Evolutionary conservation across 1,140 invertebrate species (phyloP).

Genomic region (Rhynchophorus ferrugineus): DNA sequence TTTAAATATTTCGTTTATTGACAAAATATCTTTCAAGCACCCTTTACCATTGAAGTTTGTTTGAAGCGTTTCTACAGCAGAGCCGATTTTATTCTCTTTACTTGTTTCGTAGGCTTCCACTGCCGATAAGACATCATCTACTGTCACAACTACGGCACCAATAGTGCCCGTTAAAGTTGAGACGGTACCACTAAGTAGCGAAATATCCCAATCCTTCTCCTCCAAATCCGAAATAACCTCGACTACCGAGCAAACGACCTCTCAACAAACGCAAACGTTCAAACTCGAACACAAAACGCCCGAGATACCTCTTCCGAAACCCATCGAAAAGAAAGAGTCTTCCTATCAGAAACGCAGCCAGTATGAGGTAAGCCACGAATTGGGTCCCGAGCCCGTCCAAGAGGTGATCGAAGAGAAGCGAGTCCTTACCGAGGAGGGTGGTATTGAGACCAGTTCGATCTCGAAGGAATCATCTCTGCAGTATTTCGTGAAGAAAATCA

Average conservation of each 20-base stretch:
- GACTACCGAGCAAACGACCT: constrained; percentile 29
- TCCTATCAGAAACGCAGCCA: constrained; percentile 24
- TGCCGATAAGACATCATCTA: constrained; percentile 34
- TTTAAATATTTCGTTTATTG: constrained; percentile 18
- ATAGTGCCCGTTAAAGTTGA: constrained; percentile 22
- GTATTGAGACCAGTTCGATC: constrained; percentile 39
- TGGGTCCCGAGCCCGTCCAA: constrained; percentile 12
- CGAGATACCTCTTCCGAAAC: constrained; percentile 31
- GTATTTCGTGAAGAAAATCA: constrained; percentile 40
- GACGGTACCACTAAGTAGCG: constrained; percentile 11
- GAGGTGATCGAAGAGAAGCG: constrained; percentile 31
- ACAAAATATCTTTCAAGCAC: no score
- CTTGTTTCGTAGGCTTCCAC: constrained; percentile 32
- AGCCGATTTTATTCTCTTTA: constrained; percentile 15
- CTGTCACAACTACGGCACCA: constrained; percentile 18
- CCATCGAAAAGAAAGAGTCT: constrained; percentile 16
- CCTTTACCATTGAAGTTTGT: no score
- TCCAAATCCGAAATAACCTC: constrained; percentile 33
- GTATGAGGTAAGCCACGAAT: constrained; percentile 22
- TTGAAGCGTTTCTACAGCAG: constrained; percentile 1
- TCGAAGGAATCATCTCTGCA: constrained; percentile 41
- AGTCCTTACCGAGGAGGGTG: constrained; percentile 29
- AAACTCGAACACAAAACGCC: constrained; percentile 31
- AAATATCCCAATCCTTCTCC: constrained; percentile 27
- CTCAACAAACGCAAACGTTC: constrained; percentile 31